Conservation (phyloP, 2,113 vertebrate species). For the Thymallus thymallus region DNA sequence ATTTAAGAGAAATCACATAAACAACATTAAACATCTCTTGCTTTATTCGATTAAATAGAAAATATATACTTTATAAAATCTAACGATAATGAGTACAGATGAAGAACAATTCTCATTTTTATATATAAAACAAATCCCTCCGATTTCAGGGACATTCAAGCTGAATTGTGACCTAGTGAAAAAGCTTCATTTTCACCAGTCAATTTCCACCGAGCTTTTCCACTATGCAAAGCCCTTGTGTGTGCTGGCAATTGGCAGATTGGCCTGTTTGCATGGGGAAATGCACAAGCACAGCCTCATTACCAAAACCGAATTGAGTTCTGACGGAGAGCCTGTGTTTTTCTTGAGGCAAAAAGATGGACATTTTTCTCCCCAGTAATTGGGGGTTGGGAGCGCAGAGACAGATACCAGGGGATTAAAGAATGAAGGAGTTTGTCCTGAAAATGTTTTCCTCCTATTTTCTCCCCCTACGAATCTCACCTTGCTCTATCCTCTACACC, state of each 20-base stretch:
- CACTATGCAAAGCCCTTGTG: slow-evolving; percentile 65
- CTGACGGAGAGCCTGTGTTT: slow-evolving; percentile 74
- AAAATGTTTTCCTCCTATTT: slow-evolving; percentile 51
- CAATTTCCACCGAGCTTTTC: slow-evolving; percentile 68
- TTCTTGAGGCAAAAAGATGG: slow-evolving; percentile 64
- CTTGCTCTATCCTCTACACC: slow-evolving; percentile 38
- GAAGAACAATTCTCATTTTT: not conserved
- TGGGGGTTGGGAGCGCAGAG: slow-evolving; percentile 63
- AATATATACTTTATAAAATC: not conserved
- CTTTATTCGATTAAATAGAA: not conserved
- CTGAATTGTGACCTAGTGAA: slow-evolving; percentile 66
- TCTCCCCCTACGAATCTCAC: slow-evolving; percentile 53
- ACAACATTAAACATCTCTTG: too few relatives aligned
- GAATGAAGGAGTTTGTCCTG: slow-evolving; percentile 69
- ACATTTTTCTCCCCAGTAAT: slow-evolving; percentile 72
- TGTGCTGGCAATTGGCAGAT: slow-evolving; percentile 71
- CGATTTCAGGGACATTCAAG: slow-evolving; percentile 47
- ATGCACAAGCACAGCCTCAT: slow-evolving; percentile 75
- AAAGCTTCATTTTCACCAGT: slow-evolving; percentile 70
- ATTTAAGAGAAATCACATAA: too few relatives aligned
- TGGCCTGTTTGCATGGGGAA: slow-evolving; percentile 75
- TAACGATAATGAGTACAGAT: not conserved
- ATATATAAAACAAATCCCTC: slow-evolving; percentile 15
- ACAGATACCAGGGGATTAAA: slow-evolving; percentile 64
- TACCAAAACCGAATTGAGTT: slow-evolving; percentile 77